Evolutionary conservation across 2,888 invertebrate species (phyloP).

Genomic region (Adineta ricciae): DNA sequence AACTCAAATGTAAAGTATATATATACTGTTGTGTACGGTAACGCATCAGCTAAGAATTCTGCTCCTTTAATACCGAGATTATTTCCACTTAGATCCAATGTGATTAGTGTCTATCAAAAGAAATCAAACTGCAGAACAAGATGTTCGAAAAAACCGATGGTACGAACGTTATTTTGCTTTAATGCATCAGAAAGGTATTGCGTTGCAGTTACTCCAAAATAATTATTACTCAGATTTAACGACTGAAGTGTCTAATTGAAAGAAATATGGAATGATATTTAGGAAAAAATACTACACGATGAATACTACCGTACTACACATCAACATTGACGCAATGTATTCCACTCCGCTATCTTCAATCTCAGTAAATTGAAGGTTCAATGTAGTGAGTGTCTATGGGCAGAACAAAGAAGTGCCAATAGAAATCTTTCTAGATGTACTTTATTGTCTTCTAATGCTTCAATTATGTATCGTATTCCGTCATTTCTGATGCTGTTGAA

Average conservation of each 20-base stretch:
- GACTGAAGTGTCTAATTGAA: background rate
- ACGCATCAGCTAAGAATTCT: background rate
- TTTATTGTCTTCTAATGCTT: background rate
- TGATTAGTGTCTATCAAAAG: background rate
- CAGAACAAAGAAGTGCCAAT: background rate
- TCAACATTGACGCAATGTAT: background rate
- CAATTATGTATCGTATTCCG: background rate
- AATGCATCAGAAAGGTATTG: background rate
- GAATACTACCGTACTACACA: background rate
- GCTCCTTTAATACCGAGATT: background rate
- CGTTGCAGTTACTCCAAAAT: background rate
- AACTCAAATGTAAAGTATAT: too few relatives aligned
- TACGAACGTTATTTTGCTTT: background rate
- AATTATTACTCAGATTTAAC: background rate
- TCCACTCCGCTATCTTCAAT: background rate
- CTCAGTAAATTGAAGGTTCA: background rate
- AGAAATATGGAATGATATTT: background rate
- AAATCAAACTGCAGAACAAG: background rate
- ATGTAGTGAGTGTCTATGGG: background rate
- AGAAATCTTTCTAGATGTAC: background rate
- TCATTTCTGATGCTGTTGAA: background rate
- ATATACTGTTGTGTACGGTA: background rate
- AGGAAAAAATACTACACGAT: background rate
- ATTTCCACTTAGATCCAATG: background rate
- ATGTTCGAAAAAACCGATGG: background rate